Evolutionary conservation across 2,113 vertebrate genomes (phyloP).

Genomic region (Furnarius figulus): DNA sequence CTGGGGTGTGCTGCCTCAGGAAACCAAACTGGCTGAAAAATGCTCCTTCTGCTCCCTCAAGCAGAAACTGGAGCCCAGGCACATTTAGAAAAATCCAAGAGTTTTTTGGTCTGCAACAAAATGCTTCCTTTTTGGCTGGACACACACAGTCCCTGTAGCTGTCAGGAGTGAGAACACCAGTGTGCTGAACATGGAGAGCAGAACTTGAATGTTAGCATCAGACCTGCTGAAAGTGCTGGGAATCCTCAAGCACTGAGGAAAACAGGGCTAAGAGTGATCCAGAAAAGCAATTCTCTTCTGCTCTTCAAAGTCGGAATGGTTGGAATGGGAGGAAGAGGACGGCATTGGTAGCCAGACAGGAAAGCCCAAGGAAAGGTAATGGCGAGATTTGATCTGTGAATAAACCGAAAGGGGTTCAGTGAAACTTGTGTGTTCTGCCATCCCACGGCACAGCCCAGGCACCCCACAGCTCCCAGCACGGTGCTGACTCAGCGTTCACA

Average conservation of each 20-base stretch:
- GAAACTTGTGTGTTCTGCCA: neutral
- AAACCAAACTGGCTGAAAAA: neutral
- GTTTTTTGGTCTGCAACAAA: neutral
- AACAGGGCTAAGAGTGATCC: neutral
- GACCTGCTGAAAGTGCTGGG: neutral
- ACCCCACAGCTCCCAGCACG: neutral
- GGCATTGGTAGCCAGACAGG: neutral
- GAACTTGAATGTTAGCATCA: neutral
- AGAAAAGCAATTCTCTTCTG: neutral
- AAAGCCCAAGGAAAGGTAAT: neutral
- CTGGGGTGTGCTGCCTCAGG: fast-evolving
- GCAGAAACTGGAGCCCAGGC: neutral
- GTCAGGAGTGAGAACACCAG: neutral
- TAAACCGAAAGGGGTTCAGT: neutral
- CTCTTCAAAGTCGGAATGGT: neutral
- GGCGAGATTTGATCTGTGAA: neutral
- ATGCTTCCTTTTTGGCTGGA: neutral
- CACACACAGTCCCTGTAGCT: neutral
- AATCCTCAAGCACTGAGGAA: neutral
- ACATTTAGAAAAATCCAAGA: neutral
- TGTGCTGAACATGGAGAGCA: neutral
- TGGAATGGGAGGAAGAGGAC: neutral
- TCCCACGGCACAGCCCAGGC: neutral
- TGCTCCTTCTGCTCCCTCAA: neutral
- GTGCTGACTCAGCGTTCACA: neutral